These are phyloP conservation scores for Sebastes schlegelii DNA, from an alignment of 2,113 vertebrate species.

Conservation along the genomic window DNA sequence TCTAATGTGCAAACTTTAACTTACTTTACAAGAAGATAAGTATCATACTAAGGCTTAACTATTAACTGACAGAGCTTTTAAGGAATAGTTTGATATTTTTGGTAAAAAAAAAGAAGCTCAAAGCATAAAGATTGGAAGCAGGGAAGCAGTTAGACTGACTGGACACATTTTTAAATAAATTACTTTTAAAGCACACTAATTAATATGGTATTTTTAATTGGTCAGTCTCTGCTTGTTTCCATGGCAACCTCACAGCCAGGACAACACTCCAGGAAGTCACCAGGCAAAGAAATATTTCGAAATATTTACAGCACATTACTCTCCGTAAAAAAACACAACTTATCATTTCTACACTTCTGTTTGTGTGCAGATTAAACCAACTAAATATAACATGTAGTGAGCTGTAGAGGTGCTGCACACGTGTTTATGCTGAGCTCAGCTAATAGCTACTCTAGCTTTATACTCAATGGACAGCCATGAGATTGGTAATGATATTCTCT, in stretches of 20 bases:
- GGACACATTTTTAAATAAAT: not conserved
- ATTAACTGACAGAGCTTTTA: not conserved
- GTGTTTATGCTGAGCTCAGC: not conserved
- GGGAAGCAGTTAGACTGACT: not conserved
- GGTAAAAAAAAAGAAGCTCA: not conserved
- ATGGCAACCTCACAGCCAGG: not conserved
- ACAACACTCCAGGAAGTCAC: not conserved
- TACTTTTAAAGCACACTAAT: not conserved
- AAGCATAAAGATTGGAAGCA: not conserved
- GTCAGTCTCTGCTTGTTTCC: not conserved
- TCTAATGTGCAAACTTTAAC: conserved; percentile 9
- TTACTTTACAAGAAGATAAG: not conserved
- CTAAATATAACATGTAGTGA: not conserved
- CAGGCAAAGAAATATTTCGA: not conserved
- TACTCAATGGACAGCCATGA: not conserved
- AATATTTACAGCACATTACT: not conserved
- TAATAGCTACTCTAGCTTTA: not conserved
- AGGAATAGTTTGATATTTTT: not conserved
- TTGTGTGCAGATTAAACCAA: not conserved
- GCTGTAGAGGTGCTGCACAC: not conserved
- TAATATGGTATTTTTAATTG: not conserved
- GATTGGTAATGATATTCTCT: not conserved
- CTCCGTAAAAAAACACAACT: not conserved
- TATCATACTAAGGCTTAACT: not conserved
- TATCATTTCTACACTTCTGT: not conserved